Evolutionary conservation across 1,140 invertebrate genomes (phyloP), one percentile per base, ranked within the genome.

Genomic region (Nymphalis io): DNA sequence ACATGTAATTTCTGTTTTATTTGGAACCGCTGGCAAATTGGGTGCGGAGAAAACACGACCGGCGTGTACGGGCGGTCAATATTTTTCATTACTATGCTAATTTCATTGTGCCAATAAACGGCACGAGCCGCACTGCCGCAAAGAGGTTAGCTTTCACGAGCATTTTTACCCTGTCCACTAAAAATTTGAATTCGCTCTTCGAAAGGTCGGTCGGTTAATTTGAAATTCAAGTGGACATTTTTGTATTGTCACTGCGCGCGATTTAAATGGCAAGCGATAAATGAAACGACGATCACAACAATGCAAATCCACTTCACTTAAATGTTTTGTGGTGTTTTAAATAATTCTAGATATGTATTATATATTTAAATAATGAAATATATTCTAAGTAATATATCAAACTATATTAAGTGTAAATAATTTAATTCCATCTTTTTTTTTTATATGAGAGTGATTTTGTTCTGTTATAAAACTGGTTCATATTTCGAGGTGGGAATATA

Each of bases 31-130:
- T 74, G 76, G 80, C 70, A 86, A 86, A 87, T 85, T 87, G 84
- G 78, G 74, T 79, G 76, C 69, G 75, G 75, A 78, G 73, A 73
- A 73, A 73, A 51, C 60, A 48, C 62, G 69, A 66, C 70, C 68
- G 67, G 13, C 51, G 51, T 73, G 78, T 70, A 79, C 78, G 59
- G 73, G 70, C 73, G 79, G 78, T 86, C 85, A 88, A 88, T 89
- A 88, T 89, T 88, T 90, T 90, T 89, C 87, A 89, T 90, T 89
- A 89, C 82, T 90, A 89, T 90, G 86, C 87, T 90, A 90, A 89
- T 89, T 88, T 83, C 84, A 86, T 90, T 89, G 80, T 81, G 60
- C 81, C 82, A 88, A 89, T 90, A 83, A 88, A 88, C 78, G 87
- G 62, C 79, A 72, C 70, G 79, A 72, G 75, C 79, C 78, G 76